Conservation (phyloP, 2,797 vertebrate genomes). For the Anomalospiza imberbis region DNA sequence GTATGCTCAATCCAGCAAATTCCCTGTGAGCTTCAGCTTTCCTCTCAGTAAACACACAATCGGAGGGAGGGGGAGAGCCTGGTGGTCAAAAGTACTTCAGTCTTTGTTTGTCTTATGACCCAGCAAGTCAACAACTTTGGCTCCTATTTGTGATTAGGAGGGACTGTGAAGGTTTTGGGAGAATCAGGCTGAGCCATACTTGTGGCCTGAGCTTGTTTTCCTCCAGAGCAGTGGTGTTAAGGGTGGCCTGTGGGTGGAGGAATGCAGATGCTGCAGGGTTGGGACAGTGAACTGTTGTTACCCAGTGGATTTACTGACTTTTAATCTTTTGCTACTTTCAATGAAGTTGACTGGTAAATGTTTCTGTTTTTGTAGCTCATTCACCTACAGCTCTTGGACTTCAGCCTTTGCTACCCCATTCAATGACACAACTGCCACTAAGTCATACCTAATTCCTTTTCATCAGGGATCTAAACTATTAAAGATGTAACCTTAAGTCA, state of each 20-base stretch:
- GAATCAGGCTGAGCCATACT: fast-evolving
- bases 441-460: conserved; percentile 84
- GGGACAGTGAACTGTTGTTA: neutral
- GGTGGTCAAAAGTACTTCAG: neutral
- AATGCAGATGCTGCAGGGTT: neutral
- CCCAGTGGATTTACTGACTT: neutral
- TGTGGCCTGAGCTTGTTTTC: neutral
- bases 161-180: neutral
- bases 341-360: conserved; percentile 50
- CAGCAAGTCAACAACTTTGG: neutral
- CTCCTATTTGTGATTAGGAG: neutral
- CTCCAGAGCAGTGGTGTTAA: neutral
- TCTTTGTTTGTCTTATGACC: neutral
- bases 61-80: neutral
- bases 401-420: conserved; percentile 88
- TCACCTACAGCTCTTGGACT: conserved; percentile 88
- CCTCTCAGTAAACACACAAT: neutral
- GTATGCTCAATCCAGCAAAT: neutral
- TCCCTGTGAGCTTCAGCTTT: neutral
- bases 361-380: conserved; percentile 83
- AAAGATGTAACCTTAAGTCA: conserved; percentile 69
- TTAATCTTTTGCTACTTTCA: neutral
- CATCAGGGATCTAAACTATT: conserved; percentile 75
- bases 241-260: neutral
- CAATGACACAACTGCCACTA: conserved; percentile 90